phyloP scores from a whole-genome alignment of 2,888 invertebrate species.

The Habroteleia sp. region DNA sequence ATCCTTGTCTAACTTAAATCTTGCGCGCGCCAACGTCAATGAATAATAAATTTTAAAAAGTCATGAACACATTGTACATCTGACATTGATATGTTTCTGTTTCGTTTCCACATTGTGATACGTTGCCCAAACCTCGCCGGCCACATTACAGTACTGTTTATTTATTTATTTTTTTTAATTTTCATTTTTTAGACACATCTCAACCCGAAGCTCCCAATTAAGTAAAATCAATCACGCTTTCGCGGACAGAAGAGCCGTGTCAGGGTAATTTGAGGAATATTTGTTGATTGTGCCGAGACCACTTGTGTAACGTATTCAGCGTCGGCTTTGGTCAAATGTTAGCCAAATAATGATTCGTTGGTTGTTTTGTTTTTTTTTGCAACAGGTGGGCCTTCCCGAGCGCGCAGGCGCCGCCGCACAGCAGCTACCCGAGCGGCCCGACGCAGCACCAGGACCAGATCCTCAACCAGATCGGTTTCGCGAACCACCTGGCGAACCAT shows the following conservation, averaged over 20 bases:
- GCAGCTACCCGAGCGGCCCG: constrained; percentile 64
- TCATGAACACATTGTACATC: no score
- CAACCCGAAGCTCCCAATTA: constrained; percentile 24
- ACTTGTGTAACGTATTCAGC: constrained; percentile 16
- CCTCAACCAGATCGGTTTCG: constrained; percentile 75
- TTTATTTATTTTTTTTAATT: constrained; percentile 33
- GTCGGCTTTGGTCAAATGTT: no score
- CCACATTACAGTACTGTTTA: constrained; percentile 10
- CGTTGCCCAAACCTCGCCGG: no score
- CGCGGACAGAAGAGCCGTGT: constrained; percentile 20
- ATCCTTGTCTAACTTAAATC: no score
- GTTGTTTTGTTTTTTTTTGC: constrained; percentile 10
- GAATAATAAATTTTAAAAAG: no score
- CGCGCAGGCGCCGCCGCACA: no score
- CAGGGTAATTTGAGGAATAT: constrained; percentile 28
- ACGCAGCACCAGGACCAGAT: constrained; percentile 76
- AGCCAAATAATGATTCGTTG: not conserved
- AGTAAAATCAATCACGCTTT: constrained; percentile 23
- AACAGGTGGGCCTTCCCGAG: constrained; percentile 77
- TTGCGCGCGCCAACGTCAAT: no score
- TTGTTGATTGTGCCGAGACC: constrained; percentile 4
- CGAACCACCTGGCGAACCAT: constrained; percentile 75
- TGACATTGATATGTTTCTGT: no score
- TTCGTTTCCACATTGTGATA: no score
- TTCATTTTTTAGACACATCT: constrained; percentile 37